phyloP scores from a whole-genome alignment of 1,140 invertebrate species.

The Kradibia gibbosae region DNA sequence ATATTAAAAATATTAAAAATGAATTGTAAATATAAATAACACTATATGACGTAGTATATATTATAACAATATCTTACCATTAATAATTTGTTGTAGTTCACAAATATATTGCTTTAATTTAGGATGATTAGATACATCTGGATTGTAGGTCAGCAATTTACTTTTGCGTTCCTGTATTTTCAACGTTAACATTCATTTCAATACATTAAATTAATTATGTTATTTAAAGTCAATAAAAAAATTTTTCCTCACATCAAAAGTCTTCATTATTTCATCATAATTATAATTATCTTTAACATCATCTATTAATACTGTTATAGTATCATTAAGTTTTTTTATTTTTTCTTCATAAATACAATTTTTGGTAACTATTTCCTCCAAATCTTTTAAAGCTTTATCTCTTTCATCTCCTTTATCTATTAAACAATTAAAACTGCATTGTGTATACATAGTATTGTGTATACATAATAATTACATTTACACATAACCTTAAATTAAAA shows the following conservation, averaged over 20 bases:
- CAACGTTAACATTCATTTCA: constrained; percentile 17
- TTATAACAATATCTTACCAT: constrained; percentile 50
- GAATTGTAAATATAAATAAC: constrained; percentile 3
- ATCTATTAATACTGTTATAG: constrained; percentile 34
- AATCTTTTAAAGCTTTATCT: constrained; percentile 39
- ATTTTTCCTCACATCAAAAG: constrained; percentile 3
- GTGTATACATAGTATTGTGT: too few species aligned
- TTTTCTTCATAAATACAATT: constrained; percentile 38
- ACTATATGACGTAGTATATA: background rate
- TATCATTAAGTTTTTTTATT: constrained; percentile 30
- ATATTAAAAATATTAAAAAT: constrained; percentile 13
- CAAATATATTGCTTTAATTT: constrained; percentile 52
- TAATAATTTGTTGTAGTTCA: constrained; percentile 51
- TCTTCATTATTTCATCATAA: constrained; percentile 32
- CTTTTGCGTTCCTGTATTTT: constrained; percentile 34
- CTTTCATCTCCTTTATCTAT: constrained; percentile 37
- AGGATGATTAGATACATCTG: constrained; percentile 43
- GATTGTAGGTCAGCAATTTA: constrained; percentile 37
- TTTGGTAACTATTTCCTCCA: constrained; percentile 52
- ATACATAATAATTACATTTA: background rate
- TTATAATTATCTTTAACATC: constrained; percentile 32
- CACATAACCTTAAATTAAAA: constrained; percentile 20
- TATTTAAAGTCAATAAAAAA: constrained; percentile 9
- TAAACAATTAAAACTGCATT: background rate
- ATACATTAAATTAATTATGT: background rate